phyloP scores from a whole-genome alignment of 1,140 invertebrate species.

The Zaprionus gabonicus region DNA sequence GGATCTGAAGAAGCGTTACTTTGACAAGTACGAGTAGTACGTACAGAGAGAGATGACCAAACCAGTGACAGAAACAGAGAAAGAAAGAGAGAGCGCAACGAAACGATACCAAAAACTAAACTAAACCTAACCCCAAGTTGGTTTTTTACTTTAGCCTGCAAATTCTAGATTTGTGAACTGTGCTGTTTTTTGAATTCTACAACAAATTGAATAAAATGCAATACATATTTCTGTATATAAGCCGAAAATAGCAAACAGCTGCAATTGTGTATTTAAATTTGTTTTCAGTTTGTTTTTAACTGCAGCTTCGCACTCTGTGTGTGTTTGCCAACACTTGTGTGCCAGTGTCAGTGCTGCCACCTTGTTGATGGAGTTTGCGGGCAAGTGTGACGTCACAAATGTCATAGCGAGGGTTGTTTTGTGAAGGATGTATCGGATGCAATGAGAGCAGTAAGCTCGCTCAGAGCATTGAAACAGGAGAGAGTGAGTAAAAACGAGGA shows the following conservation, averaged over 20 bases:
- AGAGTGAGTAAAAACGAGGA: too few relatives aligned
- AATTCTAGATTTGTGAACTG: slow-evolving; percentile 82
- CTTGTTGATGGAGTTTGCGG: not conserved
- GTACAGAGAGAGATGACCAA: slow-evolving; percentile 1
- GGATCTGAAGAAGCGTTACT: slow-evolving; percentile 91
- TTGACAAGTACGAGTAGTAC: slow-evolving; percentile 89
- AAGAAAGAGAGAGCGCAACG: slow-evolving; percentile 17
- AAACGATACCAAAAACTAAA: slow-evolving; percentile 30
- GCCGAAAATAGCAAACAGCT: slow-evolving; percentile 6
- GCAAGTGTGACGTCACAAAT: not conserved
- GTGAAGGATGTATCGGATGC: not conserved
- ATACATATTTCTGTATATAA: slow-evolving; percentile 74
- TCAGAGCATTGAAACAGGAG: not conserved
- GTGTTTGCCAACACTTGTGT: not conserved
- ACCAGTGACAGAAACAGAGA: slow-evolving; percentile 23
- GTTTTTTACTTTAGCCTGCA: slow-evolving; percentile 70
- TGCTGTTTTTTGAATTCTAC: slow-evolving; percentile 79
- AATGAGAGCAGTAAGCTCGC: too few relatives aligned
- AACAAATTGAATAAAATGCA: slow-evolving; percentile 62
- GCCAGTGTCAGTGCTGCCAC: not conserved
- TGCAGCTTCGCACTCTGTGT: not conserved
- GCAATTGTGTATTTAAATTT: not conserved
- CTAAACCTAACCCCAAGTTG: slow-evolving; percentile 36
- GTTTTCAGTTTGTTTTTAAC: not conserved
- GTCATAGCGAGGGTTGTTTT: not conserved